phyloP scores from a whole-genome alignment of 2,888 invertebrate genomes.

The Girardia tigrina region DNA sequence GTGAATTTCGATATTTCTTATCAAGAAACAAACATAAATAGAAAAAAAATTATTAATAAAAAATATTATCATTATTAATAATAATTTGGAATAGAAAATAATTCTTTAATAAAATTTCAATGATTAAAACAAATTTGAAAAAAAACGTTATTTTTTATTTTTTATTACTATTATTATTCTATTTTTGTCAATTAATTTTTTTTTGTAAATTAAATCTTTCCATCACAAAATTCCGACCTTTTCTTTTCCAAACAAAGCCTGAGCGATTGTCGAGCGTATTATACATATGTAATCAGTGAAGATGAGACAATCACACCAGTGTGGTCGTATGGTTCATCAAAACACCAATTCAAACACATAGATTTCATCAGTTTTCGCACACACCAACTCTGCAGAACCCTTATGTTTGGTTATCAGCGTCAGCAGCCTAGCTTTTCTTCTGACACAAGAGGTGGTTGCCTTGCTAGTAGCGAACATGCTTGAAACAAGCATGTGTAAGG shows the following conservation, averaged over 20 bases:
- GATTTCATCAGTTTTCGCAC: conserved; percentile 23
- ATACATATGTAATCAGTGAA: conserved; percentile 15
- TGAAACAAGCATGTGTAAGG: conserved; percentile 6
- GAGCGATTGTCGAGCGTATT: conserved; percentile 13
- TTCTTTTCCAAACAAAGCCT: conserved; percentile 23
- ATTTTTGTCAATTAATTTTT: no score
- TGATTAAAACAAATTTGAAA: no score
- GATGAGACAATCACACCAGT: conserved; percentile 19
- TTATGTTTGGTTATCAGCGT: conserved; percentile 18
- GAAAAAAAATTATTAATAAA: no score
- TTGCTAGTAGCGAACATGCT: conserved; percentile 17
- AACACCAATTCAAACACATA: conserved; percentile 21
- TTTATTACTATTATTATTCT: no score
- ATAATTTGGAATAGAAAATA: no score
- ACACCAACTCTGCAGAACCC: conserved; percentile 13
- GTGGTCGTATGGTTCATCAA: conserved; percentile 13
- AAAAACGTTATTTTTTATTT: no score
- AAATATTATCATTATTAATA: no score
- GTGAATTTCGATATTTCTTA: no score
- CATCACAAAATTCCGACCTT: neutral
- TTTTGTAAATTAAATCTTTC: no score
- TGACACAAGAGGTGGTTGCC: conserved; percentile 18
- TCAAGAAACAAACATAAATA: no score
- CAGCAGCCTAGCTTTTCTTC: conserved; percentile 11
- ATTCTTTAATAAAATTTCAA: no score